A percentile compares a stretch with the other conserved stretches of the same genome.
Conservation (phyloP, 1,140 invertebrate species). For the Calycopis cecrops region DNA sequence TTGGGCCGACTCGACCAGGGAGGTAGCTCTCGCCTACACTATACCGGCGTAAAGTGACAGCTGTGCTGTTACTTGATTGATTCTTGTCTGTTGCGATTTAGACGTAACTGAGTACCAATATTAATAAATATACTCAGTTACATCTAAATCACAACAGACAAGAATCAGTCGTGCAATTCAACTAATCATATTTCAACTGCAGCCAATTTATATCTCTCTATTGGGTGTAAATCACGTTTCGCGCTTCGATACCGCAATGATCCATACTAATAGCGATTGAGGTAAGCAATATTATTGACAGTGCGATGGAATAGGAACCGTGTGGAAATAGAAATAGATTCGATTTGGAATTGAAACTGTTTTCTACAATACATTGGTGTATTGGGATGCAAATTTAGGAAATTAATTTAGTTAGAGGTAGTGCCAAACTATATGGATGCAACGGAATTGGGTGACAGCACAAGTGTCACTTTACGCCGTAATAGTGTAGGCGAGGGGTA, state of each 20-base stretch:
- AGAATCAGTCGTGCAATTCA: not conserved
- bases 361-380: too few relatives aligned
- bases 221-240: not conserved
- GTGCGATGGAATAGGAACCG: too few relatives aligned
- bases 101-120: too few relatives aligned
- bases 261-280: not conserved
- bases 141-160: not conserved
- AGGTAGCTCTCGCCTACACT: not conserved
- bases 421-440: not conserved
- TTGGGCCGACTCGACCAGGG: too few relatives aligned
- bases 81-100: not conserved
- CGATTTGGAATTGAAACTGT: too few relatives aligned
- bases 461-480: slow-evolving; percentile 1
- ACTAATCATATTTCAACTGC: slow-evolving; percentile 4
- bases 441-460: not conserved
- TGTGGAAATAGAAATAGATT: too few relatives aligned
- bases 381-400: too few relatives aligned
- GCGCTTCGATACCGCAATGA: slow-evolving; percentile 1
- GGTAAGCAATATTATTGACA: not conserved
- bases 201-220: slow-evolving; percentile 1
- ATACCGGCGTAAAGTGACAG: too few relatives aligned
- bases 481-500: not conserved
- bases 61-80: not conserved
- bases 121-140: too few relatives aligned
- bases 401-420: too few relatives aligned